Evolutionary conservation across 2,113 vertebrate genomes (phyloP), one percentile per base, ranked within the genome.

Genomic region (Cyprinodon brontotheroides): DNA sequence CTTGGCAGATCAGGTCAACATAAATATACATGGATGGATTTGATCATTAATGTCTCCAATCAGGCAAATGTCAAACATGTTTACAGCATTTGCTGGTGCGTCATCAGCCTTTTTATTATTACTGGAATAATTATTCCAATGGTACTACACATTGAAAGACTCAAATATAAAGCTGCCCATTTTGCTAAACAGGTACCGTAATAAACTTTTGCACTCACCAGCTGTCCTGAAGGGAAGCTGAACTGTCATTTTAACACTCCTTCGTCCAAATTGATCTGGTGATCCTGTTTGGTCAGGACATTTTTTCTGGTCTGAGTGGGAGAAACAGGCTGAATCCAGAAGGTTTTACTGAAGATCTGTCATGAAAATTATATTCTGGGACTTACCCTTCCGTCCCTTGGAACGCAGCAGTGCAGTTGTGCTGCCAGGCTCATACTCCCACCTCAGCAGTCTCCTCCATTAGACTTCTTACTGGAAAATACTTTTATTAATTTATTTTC

Each of bases 401-500:
- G 92, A 98, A 97, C 67, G 20, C 68, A 96, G 77, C 8, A 70
- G 57, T 12, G 93, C 97, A 0, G 78, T 85, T 0, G 38, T 59
- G 22, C 57, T 38, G 50, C 86, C 77, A 1, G 14, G 0, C 48
- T 86, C 3, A 0, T 2, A 39, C 0, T 69, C 80, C 80, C 6
- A 98, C 93, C 0, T 74, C 39, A n/a, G 64, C 97, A 97, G 66
- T 97, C 96, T 1, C 95, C 96, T 0, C 97, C 96, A 13, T 93
- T 90, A 0, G 96, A 95, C 3, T 84, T 93, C 12, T 0, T 57
- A 57, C 50, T 57, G 20, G 50, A 10, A 57, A 57, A 57, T 80
- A 4, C 96, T 97, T 97, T 77, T 96, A 95, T 76, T 1, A 97
- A 66, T 22, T 97, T 97, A 7, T 20, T 83, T 60, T 84, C 7